These are phyloP conservation scores for Drosophila mayaguana DNA, from an alignment of 2,888 invertebrate species.

Conservation along the genomic window DNA sequence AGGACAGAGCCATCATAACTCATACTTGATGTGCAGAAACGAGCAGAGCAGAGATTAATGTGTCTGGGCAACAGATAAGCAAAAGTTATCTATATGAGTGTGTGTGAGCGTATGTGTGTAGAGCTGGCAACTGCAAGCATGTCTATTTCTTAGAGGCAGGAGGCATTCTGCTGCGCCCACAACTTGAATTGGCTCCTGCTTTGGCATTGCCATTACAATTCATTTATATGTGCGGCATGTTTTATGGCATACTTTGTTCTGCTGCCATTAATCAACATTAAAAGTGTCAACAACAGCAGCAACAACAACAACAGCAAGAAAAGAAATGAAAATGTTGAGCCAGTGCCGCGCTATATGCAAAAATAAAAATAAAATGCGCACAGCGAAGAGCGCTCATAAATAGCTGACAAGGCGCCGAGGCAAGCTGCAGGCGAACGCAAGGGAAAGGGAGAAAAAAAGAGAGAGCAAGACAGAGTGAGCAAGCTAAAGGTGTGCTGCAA, in stretches of 20 bases:
- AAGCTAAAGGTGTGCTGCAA: slow-evolving; percentile 17
- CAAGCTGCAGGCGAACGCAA: not conserved
- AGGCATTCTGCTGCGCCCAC: slow-evolving; percentile 13
- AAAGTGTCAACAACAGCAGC: slow-evolving; percentile 69
- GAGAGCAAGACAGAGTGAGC: not conserved
- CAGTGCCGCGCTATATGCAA: slow-evolving; percentile 55
- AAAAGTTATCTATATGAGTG: slow-evolving; percentile 18
- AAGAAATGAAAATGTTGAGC: slow-evolving; percentile 28
- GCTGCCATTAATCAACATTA: slow-evolving; percentile 74
- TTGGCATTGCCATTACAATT: slow-evolving; percentile 59
- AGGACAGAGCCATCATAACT: slow-evolving; percentile 48
- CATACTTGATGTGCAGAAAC: slow-evolving; percentile 24
- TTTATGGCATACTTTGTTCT: slow-evolving; percentile 64
- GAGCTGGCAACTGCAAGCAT: slow-evolving; percentile 10
- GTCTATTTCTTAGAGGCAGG: slow-evolving; percentile 5
- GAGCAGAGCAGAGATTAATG: slow-evolving; percentile 50
- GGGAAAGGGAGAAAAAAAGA: not conserved
- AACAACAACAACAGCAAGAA: slow-evolving; percentile 15
- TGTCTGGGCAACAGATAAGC: slow-evolving; percentile 30
- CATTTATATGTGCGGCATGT: slow-evolving; percentile 73
- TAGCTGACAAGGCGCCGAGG: slow-evolving; percentile 54
- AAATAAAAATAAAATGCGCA: slow-evolving; percentile 66
- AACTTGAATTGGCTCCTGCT: slow-evolving; percentile 24
- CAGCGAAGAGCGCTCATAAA: slow-evolving; percentile 57
- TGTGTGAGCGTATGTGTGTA: slow-evolving; percentile 5